Evolutionary conservation across 2,113 vertebrate species (phyloP).

Genomic region (Otocyon megalotis): DNA sequence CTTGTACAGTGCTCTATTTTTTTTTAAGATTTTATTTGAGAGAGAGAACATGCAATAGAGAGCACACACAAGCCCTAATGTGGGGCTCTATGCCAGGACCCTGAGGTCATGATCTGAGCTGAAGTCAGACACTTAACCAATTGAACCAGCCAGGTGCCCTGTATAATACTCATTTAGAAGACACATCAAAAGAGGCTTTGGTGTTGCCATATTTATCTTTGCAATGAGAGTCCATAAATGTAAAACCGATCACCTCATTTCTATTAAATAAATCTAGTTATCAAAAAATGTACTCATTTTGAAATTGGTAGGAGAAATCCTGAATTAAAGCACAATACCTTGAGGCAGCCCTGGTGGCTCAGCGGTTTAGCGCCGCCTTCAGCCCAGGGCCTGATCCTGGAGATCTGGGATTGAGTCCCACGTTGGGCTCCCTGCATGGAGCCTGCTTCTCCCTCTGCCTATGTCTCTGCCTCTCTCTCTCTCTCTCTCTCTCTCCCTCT

Average conservation of each 20-base stretch:
- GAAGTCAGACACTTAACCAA: not conserved
- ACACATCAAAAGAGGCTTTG: not conserved
- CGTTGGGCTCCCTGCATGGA: no score
- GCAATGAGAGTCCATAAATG: not conserved
- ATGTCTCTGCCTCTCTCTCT: no score
- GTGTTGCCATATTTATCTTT: not conserved
- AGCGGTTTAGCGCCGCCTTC: no score
- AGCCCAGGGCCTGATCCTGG: no score
- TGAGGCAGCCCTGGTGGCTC: no score
- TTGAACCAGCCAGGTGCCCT: not conserved
- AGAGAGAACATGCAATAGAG: not conserved
- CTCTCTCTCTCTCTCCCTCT: no score
- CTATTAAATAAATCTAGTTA: not conserved
- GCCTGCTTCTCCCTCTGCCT: no score
- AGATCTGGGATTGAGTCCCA: no score
- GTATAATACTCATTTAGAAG: not conserved
- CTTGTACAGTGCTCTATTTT: not conserved
- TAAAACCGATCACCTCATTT: not conserved
- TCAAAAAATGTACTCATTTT: not conserved
- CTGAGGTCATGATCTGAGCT: not conserved
- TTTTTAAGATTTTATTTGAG: not conserved
- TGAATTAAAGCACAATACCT: not conserved
- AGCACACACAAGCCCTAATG: not conserved
- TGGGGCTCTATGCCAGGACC: not conserved
- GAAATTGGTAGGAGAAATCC: not conserved